Evolutionary conservation across 2,888 invertebrate genomes (phyloP).

Genomic region (Troides aeacus): DNA sequence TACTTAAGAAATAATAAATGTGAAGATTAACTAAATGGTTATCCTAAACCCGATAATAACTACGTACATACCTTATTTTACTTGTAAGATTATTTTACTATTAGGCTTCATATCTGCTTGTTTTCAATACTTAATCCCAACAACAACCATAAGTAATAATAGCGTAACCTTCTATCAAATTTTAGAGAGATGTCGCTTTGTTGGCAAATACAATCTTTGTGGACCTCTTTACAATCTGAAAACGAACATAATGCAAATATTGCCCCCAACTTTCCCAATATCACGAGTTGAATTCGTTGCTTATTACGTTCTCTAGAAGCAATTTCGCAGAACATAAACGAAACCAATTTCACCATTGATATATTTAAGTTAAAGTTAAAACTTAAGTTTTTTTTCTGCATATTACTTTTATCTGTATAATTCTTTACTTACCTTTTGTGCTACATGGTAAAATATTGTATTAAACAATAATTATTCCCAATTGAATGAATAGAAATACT

Average conservation of each 20-base stretch:
- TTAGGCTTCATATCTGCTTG: no score
- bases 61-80: no score
- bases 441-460: neutral
- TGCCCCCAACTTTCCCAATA: slow-evolving; percentile 25
- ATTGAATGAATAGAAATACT: no score
- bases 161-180: neutral
- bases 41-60: no score
- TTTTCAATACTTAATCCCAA: neutral
- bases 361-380: neutral
- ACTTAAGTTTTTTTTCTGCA: neutral
- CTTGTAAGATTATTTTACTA: no score
- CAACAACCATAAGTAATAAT: neutral
- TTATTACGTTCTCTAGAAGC: slow-evolving; percentile 17
- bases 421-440: neutral
- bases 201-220: slow-evolving; percentile 8
- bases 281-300: slow-evolving; percentile 18
- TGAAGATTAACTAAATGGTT: no score
- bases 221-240: slow-evolving; percentile 10
- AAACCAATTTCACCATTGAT: slow-evolving; percentile 3
- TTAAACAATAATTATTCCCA: no score
- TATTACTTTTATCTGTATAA: neutral
- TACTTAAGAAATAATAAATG: no score
- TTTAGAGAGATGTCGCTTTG: neutral
- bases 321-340: slow-evolving; percentile 19
- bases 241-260: slow-evolving; percentile 28